These are phyloP conservation scores for Pygoscelis adeliae DNA, from an alignment of 2,113 vertebrate genomes.

Conservation along the genomic window DNA sequence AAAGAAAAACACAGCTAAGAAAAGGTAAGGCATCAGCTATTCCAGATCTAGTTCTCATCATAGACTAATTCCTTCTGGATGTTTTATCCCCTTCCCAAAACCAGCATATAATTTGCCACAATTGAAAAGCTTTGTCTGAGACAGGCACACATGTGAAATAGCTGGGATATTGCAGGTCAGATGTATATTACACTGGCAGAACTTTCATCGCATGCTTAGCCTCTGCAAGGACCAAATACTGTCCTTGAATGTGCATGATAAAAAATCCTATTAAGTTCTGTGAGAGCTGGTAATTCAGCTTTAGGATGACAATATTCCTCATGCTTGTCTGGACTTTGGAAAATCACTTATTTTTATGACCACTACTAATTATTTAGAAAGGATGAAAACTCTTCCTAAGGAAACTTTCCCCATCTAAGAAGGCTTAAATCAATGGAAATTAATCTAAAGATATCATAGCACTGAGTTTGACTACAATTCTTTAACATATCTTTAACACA, in stretches of 20 bases:
- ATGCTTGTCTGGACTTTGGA: neutral
- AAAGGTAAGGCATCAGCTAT: neutral
- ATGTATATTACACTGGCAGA: neutral
- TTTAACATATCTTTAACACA: neutral
- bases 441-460: neutral
- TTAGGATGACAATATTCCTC: neutral
- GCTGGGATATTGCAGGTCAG: neutral
- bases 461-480: neutral
- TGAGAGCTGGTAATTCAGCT: neutral
- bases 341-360: neutral
- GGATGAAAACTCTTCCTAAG: neutral
- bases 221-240: neutral
- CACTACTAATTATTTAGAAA: neutral
- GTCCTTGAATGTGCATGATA: neutral
- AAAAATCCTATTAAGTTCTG: neutral
- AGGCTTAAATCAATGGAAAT: neutral
- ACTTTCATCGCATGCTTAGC: neutral
- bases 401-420: neutral
- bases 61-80: neutral
- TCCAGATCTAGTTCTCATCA: neutral
- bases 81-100: neutral
- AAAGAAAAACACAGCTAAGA: neutral
- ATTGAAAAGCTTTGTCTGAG: neutral
- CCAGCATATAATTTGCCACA: neutral
- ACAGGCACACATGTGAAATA: neutral